phyloP scores from a whole-genome alignment of 2,113 vertebrate species.

The Nothobranchius kuhntae region DNA sequence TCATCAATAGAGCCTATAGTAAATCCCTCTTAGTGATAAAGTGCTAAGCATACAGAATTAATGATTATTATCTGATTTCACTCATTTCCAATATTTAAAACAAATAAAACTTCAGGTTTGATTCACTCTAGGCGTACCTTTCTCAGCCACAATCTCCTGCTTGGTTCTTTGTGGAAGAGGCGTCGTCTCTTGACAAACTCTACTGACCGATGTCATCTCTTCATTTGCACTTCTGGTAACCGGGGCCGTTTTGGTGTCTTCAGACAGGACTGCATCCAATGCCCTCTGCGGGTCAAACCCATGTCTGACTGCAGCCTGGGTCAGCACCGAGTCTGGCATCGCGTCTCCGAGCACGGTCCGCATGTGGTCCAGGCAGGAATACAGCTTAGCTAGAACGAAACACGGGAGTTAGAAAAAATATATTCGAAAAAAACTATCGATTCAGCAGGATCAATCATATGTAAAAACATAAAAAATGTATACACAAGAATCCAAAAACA shows the following conservation, averaged over 20 bases:
- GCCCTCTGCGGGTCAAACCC: slow-evolving; percentile 90
- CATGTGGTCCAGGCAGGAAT: slow-evolving; percentile 96
- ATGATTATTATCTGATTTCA: background rate
- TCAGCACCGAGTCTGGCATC: slow-evolving; percentile 85
- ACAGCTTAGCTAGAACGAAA: slow-evolving; percentile 81
- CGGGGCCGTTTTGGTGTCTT: slow-evolving; percentile 75
- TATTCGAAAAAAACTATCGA: too few relatives aligned
- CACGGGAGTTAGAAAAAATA: background rate
- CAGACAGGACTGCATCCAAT: slow-evolving; percentile 86
- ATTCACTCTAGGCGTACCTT: slow-evolving; percentile 83
- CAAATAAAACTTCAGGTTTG: background rate
- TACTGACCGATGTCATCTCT: slow-evolving; percentile 2
- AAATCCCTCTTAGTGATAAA: background rate
- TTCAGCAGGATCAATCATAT: too few relatives aligned
- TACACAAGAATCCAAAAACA: too few relatives aligned
- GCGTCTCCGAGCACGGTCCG: slow-evolving; percentile 89
- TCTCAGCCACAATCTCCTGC: slow-evolving; percentile 68
- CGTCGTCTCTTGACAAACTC: slow-evolving; percentile 43
- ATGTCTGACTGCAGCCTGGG: slow-evolving; percentile 84
- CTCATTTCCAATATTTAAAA: background rate
- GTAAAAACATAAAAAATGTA: too few relatives aligned
- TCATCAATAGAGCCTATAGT: background rate
- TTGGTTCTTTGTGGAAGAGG: slow-evolving; percentile 61
- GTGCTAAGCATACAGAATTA: background rate
- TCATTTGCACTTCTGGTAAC: slow-evolving; percentile 45